These are phyloP conservation scores for Columba guinea DNA, from an alignment of 2,797 vertebrate genomes.

Conservation along the genomic window DNA sequence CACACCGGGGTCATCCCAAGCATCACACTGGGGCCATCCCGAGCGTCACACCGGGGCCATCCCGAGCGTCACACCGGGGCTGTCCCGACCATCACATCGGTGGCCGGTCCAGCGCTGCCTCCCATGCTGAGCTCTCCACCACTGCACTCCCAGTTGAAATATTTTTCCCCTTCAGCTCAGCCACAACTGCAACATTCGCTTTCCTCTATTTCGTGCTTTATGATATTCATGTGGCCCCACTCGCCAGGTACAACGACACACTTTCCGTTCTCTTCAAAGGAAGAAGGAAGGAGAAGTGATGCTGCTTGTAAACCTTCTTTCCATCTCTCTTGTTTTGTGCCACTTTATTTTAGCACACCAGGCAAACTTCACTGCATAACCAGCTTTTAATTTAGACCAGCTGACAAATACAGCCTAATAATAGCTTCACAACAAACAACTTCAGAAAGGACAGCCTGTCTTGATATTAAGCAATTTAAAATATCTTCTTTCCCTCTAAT, in stretches of 20 bases:
- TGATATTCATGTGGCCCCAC: not conserved
- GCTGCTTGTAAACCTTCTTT: constrained; percentile 52
- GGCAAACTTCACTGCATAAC: constrained; percentile 57
- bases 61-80: no score
- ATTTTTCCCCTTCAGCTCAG: not conserved
- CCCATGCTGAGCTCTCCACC: not conserved
- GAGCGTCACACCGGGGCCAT: no score
- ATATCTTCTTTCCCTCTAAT: not conserved
- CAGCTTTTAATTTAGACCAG: constrained; percentile 56
- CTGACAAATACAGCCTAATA: constrained; percentile 58
- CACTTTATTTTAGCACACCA: constrained; percentile 66
- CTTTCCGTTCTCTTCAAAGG: constrained; percentile 53
- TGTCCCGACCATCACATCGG: not conserved
- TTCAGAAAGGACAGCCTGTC: constrained; percentile 33
- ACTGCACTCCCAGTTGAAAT: not conserved
- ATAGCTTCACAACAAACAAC: constrained; percentile 63
- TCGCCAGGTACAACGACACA: constrained; percentile 31
- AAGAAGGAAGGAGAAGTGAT: constrained; percentile 35
- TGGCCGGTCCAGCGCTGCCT: fast-evolving
- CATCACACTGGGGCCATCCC: no score
- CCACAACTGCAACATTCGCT: constrained; percentile 2
- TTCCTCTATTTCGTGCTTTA: constrained; percentile 14
- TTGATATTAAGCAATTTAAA: constrained; percentile 33
- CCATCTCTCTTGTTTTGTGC: constrained; percentile 55
- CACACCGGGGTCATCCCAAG: no score